Evolutionary conservation across 2,888 invertebrate genomes (phyloP).

Genomic region (Coelinius sp.): DNA sequence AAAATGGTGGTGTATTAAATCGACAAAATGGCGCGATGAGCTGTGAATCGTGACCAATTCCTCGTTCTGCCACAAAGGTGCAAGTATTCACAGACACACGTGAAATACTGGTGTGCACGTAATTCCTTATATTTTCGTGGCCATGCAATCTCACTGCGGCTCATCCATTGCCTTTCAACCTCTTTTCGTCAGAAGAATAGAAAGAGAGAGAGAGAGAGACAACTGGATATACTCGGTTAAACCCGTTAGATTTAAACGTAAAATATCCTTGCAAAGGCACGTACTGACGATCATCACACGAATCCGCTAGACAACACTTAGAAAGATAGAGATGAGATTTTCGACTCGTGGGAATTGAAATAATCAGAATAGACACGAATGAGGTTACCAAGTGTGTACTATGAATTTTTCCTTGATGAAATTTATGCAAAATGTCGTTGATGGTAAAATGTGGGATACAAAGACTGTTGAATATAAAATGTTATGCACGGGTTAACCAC

Average conservation of each 20-base stretch:
- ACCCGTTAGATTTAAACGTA: conserved; percentile 4
- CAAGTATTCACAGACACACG: conserved; percentile 2
- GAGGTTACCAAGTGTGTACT: no score
- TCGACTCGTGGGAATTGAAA: conserved; percentile 8
- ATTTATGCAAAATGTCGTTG: conserved; percentile 8
- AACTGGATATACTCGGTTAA: conserved; percentile 17
- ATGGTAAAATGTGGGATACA: conserved; percentile 4
- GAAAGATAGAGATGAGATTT: background rate
- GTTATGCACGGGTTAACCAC: conserved; percentile 50
- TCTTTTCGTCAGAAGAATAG: conserved; percentile 15
- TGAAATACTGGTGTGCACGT: conserved; percentile 8
- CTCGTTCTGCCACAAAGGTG: background rate
- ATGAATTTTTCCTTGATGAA: conserved; percentile 11
- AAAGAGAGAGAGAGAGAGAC: conserved; percentile 11
- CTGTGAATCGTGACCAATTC: conserved; percentile 6
- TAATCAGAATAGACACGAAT: conserved; percentile 15
- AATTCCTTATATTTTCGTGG: conserved; percentile 42
- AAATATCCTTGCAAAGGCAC: conserved; percentile 52
- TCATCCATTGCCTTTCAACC: conserved; percentile 37
- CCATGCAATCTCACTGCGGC: conserved; percentile 42
- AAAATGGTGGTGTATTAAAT: background rate
- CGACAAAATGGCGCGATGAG: background rate
- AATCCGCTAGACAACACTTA: conserved; percentile 34
- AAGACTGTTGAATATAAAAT: conserved; percentile 5
- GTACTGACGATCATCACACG: conserved; percentile 50